Evolutionary conservation across 2,888 invertebrate genomes (phyloP), one percentile per base, ranked within the genome.

Genomic region (Tetanocera ferruginea): DNA sequence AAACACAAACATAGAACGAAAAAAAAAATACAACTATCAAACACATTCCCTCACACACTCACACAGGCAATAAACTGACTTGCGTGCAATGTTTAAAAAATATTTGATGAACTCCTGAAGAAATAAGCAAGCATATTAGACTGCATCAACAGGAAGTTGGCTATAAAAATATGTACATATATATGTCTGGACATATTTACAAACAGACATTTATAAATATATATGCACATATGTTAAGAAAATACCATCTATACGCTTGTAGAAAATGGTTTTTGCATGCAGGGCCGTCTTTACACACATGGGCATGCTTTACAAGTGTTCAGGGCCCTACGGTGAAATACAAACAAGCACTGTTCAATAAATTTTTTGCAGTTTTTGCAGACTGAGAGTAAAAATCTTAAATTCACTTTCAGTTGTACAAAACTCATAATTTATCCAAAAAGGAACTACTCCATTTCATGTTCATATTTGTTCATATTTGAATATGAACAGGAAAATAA

Each of bases 101-200:
- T 57, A 72, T 72, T 60, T 57, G 72, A 72, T 72, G 72, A 72
- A 72, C 72, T 72, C 72, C 37, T 37, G 57, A 72, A 72, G 51
- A 51, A 51, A 74, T 64, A 74, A 62, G 74, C 43, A 62, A 74
- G 51, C 37, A 74, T 25, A 60, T 62, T 72, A 31, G 31, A 34
- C 49, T 37, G 28, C 62, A 73, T 49, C 31, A 49, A 60, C 19
- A 74, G 23, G 37, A 37, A 52, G 51, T 51, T 6, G 28, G 25
- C 43, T 17, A 51, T n/a, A 28, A 23, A 14, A 3, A 25, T 34
- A 51, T 52, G 11, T n/a, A 55, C 17, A 55, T 34, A 34, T n/a
- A 23, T 51, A 4, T 17, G 37, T 67, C 14, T 49, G 37, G 19
- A 8, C 23, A 57, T 5, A 14, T 23, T 6, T n/a, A 25, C 5